Evolutionary conservation across 37 sponge, comb jelly and placozoan genomes (phyloP), one percentile per base, ranked within the genome.

Genomic region (Aphrocallistes beatrix): DNA sequence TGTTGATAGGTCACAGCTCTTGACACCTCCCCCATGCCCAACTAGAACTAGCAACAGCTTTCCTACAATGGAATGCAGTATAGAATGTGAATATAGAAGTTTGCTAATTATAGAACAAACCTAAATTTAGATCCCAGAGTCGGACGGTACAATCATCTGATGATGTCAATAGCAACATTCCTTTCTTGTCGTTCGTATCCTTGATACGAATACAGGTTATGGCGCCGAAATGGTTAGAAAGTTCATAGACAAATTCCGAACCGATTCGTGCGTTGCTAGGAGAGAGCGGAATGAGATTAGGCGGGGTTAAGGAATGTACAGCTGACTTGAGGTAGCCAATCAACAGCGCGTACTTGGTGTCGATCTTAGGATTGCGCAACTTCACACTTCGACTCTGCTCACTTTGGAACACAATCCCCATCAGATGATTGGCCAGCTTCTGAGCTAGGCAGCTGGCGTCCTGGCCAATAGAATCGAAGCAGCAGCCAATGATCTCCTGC

Each of bases 151-250:
- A 60, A 28, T 60, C 75, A 6, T 32, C n/a, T 60, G 75, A 60
- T 25, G 75, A 60, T 32, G 32, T 60, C 34, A 60, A 6, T 8
- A 60, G 28, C n/a, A 60, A 30, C 75, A 60, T 60, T 60, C 75
- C 75, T 32, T 60, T 60, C 3, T 21, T 3, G 3, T 13, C 8
- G n/a, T 60, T 13, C 32, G 75, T 60, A 3, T 60, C 75, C 34
- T 60, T 60, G 75, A 60, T 60, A 13, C 75, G 75, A 60, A 60
- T 60, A 28, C 75, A 60, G n/a, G 75, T 60, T 60, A 60, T 60
- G 8, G 25, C 75, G 17, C n/a, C 75, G 3, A 19, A 6, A 60
- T 60, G 75, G 75, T 60, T 60, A 60, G 28, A 60, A 13, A 60
- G n/a, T 28, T 60, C 75, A 13, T 60, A 60, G 3, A 60, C 21